Conservation (phyloP, 2,797 vertebrate genomes). For the Gallinago stenura region DNA sequence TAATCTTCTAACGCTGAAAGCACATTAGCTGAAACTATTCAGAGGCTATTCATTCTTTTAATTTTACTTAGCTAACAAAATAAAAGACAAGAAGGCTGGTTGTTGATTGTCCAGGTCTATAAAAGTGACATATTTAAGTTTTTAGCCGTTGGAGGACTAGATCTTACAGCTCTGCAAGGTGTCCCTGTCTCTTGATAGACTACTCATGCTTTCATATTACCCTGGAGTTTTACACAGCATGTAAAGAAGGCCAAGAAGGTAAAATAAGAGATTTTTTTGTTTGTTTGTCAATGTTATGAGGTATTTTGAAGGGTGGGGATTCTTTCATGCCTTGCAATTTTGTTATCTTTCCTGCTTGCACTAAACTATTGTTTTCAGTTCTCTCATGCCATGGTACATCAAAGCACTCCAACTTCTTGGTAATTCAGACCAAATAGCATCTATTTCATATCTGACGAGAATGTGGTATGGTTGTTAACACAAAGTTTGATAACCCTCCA, state of each 20-base stretch:
- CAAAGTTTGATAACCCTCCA: background rate
- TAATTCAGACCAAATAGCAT: background rate
- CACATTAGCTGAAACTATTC: background rate
- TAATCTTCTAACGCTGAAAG: background rate
- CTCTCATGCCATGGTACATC: background rate
- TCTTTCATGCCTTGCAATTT: background rate
- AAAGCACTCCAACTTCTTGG: background rate
- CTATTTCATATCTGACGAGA: background rate
- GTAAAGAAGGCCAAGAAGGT: background rate
- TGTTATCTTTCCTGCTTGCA: background rate
- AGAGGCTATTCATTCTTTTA: background rate
- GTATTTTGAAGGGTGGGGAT: background rate
- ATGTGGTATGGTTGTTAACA: background rate
- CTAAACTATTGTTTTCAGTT: background rate
- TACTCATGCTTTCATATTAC: background rate
- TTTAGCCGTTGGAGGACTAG: background rate
- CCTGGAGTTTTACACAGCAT: background rate
- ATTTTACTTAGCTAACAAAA: background rate
- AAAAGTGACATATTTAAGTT: background rate
- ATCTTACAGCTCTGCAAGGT: background rate
- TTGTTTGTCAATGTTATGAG: background rate
- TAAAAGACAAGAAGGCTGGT: background rate
- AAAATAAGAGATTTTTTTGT: background rate
- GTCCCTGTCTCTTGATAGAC: background rate
- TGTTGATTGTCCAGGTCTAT: background rate